Base-by-base conservation (phyloP, 2,113 vertebrate genomes). In the Campylomormyrus tamandua region DNA sequence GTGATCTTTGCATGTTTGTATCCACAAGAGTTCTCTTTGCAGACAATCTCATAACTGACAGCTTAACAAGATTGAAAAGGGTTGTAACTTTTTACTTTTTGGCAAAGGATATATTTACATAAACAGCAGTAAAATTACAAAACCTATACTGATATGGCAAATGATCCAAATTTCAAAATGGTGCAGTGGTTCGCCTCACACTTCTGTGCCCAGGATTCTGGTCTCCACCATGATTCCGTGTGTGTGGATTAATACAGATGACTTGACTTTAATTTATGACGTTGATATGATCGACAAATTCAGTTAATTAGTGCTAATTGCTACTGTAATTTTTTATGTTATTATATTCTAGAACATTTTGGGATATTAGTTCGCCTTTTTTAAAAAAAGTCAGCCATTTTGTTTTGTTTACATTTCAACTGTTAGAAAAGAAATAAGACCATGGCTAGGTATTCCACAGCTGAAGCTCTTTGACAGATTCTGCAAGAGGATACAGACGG, bases 11-110 rank as follows among this genome's bases (percentile, higher is more conserved):
- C 88, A 85, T 70, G 90, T 58, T 19, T 87, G 50, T 24, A 24
- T 5, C 56, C 80, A 52, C 87, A 27, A 49, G 39, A 86, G 46
- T 91, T 86, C 90, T 92, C 91, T 89, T 53, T 62, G 42, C 87
- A 88, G 85, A 86, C 85, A 39, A 62, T 84, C 87, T 89, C 52
- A 87, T 62, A 50, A 83, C 48, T 17, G 39, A 45, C 19, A 62
- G 35, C 31, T 4, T n/a, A 31, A 45, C 53, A n/a, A 45, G 52
- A 87, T 46, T 48, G n/a, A 50, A 8, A 83, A 15, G 24, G 90
- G 56, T 86, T 49, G 89, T 48, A 50, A 53, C 88, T 77, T 86
- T 91, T 87, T 91, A 90, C 48, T 74, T 66, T 87, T 91, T 85
- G 45, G 88, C 87, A 80, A 89, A 87, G 1, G 5, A 58, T 50